Percentiles rank a stretch among this genome's conserved stretches.
phyloP scores from a whole-genome alignment of 2,797 vertebrate species.

The Xenopus petersii region DNA sequence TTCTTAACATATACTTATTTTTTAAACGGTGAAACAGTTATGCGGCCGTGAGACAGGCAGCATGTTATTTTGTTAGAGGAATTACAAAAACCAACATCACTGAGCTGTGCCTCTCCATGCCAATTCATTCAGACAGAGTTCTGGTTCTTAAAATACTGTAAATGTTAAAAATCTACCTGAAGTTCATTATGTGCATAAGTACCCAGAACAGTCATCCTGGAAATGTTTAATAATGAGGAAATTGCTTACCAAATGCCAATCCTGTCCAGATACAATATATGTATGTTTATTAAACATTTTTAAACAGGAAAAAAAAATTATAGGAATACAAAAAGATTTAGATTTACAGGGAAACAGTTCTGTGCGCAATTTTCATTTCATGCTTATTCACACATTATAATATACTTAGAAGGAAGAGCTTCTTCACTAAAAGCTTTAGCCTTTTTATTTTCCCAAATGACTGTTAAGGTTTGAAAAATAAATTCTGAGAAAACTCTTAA shows the following conservation, averaged over 20 bases:
- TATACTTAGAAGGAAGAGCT: background rate
- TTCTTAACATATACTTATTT: slow-evolving; percentile 10
- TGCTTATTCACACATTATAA: slow-evolving; percentile 3
- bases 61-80: slow-evolving; percentile 26
- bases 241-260: slow-evolving; percentile 21
- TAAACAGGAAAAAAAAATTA: too few species aligned
- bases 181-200: slow-evolving; percentile 30
- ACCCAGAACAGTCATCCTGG: slow-evolving; percentile 19
- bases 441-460: background rate
- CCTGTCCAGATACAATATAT: slow-evolving; percentile 10
- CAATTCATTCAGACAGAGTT: slow-evolving; percentile 13
- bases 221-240: slow-evolving; percentile 24
- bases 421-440: background rate
- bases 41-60: slow-evolving; percentile 10
- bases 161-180: slow-evolving; percentile 26
- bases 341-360: too few species aligned
- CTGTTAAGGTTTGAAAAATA: background rate
- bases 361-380: slow-evolving; percentile 8
- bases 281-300: slow-evolving; percentile 14
- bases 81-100: slow-evolving; percentile 4
- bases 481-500: background rate
- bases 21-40: slow-evolving; percentile 13
- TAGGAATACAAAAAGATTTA: background rate
- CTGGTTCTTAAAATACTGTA: slow-evolving; percentile 17
- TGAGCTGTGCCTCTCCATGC: background rate